These are phyloP conservation scores for Alouatta palliata DNA, from an alignment of 2,113 vertebrate species.

Conservation along the genomic window DNA sequence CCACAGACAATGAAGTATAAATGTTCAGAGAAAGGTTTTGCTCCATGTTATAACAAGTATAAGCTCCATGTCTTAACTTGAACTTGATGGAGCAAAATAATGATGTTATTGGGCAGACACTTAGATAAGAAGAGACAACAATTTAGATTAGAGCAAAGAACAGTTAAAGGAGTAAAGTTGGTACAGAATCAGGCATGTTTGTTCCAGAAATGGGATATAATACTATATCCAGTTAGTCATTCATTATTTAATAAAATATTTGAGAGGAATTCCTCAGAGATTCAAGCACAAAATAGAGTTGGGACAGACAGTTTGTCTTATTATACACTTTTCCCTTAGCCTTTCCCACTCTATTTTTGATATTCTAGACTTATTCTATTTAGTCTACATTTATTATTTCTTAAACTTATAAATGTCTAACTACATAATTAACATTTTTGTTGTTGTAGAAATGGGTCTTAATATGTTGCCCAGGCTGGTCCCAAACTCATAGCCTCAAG, in stretches of 20 bases:
- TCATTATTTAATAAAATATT: background rate
- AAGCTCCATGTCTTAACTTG: background rate
- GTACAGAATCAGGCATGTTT: background rate
- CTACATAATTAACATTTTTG: background rate
- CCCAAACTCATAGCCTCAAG: no score
- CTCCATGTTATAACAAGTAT: background rate
- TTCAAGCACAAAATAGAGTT: background rate
- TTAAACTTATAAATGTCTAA: background rate
- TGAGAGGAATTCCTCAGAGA: background rate
- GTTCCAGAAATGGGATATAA: background rate
- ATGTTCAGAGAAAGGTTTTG: background rate
- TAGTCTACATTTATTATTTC: background rate
- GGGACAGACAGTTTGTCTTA: background rate
- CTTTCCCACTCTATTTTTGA: background rate
- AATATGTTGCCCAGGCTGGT: no score
- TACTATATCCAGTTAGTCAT: background rate
- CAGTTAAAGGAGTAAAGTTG: background rate
- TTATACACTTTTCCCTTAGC: background rate
- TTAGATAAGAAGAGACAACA: background rate
- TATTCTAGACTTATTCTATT: background rate
- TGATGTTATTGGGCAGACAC: background rate
- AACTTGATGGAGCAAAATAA: background rate
- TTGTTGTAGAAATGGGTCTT: no score
- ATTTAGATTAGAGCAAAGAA: background rate
- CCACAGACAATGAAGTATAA: background rate